A percentile compares a stretch with the other conserved stretches of the same genome.
Evolutionary conservation across 2,797 vertebrate genomes (phyloP).

Genomic region (Tachyglossus aculeatus): DNA sequence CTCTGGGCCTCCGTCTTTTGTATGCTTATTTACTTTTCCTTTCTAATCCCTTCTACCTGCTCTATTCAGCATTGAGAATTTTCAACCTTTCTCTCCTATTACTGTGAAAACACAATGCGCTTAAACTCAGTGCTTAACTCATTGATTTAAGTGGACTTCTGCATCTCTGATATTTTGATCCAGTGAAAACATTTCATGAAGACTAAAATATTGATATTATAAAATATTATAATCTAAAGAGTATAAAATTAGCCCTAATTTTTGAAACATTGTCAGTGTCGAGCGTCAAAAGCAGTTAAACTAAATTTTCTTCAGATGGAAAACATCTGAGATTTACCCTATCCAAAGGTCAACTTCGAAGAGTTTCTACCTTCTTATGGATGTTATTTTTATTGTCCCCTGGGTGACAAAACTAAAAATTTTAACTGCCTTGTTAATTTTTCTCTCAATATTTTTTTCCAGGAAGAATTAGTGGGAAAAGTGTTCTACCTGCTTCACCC

Average conservation of each 20-base stretch:
- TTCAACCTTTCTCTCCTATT: not conserved
- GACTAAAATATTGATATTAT: constrained; percentile 24
- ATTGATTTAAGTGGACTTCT: constrained; percentile 12
- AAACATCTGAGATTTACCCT: constrained; percentile 22
- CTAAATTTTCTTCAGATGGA: not conserved
- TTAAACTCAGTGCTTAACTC: not conserved
- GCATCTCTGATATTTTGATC: constrained; percentile 5
- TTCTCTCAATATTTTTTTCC: no score
- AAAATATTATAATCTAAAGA: constrained; percentile 24
- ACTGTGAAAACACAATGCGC: constrained; percentile 23
- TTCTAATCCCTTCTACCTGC: no score
- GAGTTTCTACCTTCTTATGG: not conserved
- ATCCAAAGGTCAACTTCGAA: not conserved
- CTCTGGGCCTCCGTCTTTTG: no score
- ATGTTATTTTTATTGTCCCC: constrained; percentile 12
- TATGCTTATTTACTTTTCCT: no score
- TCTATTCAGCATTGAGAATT: not conserved
- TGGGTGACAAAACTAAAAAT: constrained; percentile 23
- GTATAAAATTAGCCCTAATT: constrained; percentile 28
- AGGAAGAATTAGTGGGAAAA: constrained; percentile 18
- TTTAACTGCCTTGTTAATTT: constrained; percentile 7
- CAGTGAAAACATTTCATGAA: constrained; percentile 22
- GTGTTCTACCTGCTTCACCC: no score
- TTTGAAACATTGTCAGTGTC: constrained; percentile 12
- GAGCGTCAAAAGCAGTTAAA: constrained; percentile 14